Conservation (phyloP, 64 coral and sea anemone genomes). For the Pocillopora verrucosa region DNA sequence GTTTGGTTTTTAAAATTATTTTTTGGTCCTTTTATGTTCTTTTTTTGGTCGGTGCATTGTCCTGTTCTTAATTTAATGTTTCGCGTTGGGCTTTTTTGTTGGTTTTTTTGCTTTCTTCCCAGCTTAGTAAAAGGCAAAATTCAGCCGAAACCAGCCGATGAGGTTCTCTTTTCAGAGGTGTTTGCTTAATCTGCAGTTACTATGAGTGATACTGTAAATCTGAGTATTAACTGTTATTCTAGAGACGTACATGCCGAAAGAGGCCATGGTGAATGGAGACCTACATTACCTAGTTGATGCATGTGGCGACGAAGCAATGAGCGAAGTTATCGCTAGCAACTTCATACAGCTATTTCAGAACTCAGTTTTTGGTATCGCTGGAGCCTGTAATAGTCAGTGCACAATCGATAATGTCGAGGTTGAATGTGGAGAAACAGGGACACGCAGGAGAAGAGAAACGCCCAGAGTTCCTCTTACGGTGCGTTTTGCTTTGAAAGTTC, state of each 20-base stretch:
- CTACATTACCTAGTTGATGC: slow-evolving; percentile 4
- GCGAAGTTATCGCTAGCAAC: slow-evolving; percentile 5
- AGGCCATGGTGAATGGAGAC: background rate
- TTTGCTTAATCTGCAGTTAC: too few species aligned
- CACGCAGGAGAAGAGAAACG: background rate
- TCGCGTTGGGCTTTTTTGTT: too few species aligned
- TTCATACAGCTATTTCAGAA: slow-evolving; percentile 5
- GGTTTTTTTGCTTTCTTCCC: too few species aligned
- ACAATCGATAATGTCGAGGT: slow-evolving; percentile 5
- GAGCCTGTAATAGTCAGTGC: background rate
- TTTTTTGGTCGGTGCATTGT: too few species aligned
- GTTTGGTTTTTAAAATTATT: too few species aligned
- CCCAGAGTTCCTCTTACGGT: background rate
- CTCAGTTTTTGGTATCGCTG: background rate
- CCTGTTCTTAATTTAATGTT: too few species aligned
- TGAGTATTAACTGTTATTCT: background rate
- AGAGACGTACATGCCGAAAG: background rate
- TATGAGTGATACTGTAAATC: too few species aligned
- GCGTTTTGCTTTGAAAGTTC: slow-evolving; percentile 2
- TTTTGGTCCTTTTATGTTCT: too few species aligned
- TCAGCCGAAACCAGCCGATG: too few species aligned
- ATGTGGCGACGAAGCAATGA: background rate
- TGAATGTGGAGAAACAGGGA: background rate
- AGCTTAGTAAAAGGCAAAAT: too few species aligned
- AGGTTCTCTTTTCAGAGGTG: too few species aligned